phyloP scores from a whole-genome alignment of 2,888 invertebrate genomes.

The Eulithis prunata region DNA sequence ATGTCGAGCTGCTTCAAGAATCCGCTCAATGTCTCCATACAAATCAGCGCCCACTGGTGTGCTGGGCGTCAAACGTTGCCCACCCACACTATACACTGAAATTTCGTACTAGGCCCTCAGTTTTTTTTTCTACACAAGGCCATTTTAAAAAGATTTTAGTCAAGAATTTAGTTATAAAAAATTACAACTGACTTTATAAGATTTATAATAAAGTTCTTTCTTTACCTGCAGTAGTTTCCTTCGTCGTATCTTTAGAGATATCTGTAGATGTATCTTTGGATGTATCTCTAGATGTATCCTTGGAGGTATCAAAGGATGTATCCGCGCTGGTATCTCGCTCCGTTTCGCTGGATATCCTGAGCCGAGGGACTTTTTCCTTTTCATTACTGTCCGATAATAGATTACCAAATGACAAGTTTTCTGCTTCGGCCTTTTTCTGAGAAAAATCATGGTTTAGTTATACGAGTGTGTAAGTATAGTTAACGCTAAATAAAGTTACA shows the following conservation, averaged over 20 bases:
- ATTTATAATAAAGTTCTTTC: not conserved
- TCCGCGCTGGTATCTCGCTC: constrained; percentile 52
- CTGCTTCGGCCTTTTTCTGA: constrained; percentile 72
- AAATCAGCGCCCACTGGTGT: no score
- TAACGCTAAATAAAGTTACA: no score
- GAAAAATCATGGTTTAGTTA: constrained; percentile 27
- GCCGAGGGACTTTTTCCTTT: constrained; percentile 45
- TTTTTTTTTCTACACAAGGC: no score
- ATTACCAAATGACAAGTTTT: constrained; percentile 62
- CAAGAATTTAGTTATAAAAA: no score
- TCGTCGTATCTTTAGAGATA: constrained; percentile 19
- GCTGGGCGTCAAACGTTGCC: no score
- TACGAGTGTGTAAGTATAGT: no score
- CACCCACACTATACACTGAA: no score
- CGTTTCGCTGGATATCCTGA: constrained; percentile 64
- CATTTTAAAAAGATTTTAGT: no score
- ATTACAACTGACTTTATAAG: no score
- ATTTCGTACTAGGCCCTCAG: no score
- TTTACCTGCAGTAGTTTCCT: constrained; percentile 40
- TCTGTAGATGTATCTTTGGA: constrained; percentile 28
- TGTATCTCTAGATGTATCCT: constrained; percentile 52
- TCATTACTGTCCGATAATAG: constrained; percentile 53
- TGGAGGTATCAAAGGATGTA: constrained; percentile 51
- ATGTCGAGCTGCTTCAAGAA: no score
- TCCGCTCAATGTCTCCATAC: no score